Evolutionary conservation across 2,113 vertebrate species (phyloP), one percentile per base, ranked within the genome.

Genomic region (Anhinga rufa): DNA sequence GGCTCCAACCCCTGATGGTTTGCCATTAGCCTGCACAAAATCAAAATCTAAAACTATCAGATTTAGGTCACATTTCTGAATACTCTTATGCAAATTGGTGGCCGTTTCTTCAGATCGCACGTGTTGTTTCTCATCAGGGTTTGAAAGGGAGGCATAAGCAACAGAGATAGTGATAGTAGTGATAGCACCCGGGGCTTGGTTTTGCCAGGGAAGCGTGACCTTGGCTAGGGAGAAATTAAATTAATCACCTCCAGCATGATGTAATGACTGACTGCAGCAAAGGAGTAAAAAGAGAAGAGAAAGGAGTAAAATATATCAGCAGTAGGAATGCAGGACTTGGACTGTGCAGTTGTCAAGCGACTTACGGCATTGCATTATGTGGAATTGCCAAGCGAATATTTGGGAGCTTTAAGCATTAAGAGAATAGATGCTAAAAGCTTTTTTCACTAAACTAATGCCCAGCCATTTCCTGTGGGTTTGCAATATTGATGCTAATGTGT

Each of bases 311-410:
- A 87, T 9, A 5, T 51, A n/a, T 5, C 4, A 1, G 20, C 2
- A 3, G 8, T 17, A 49, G 54, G n/a, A 74, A 22, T 11, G n/a
- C 21, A 18, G 36, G 31, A 71, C 69, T 71, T 46, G 60, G 60
- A 32, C 48, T 2, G 1, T 22, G 80, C 52, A 25, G 32, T 51
- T 69, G 42, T 89, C 19, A 25, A 51, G n/a, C 1, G 0, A 2
- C 1, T 8, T 32, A 10, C 0, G 0, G 36, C 32, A 17, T 10
- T 44, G 29, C 28, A 1, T 66, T 51, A 14, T 40, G 29, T 49
- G 14, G 21, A 81, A 49, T 46, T 86, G 48, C 65, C 40, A 78
- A 54, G 84, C 18, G 7, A 75, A 36, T 90, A 77, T 92, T 82
- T 91, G 82, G 64, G 34, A 40, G 48, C 24, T 94, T 81, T 36